Percentiles rank a stretch among this genome's conserved stretches.
Conservation (phyloP, 2,113 vertebrate genomes). For the Aythya baeri region DNA sequence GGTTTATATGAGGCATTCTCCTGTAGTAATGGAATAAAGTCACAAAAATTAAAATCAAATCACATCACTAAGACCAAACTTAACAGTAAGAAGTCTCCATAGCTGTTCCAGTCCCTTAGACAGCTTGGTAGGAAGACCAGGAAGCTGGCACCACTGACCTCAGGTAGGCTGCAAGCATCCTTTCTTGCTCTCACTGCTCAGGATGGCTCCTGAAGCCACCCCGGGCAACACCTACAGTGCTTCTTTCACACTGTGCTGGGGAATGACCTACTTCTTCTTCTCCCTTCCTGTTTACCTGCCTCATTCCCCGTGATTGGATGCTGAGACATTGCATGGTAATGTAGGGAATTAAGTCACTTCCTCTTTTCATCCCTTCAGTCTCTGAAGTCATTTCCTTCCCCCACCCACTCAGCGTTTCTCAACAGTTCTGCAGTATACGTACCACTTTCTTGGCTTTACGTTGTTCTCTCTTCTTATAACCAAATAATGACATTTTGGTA, state of each 20-base stretch:
- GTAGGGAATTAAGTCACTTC: slow-evolving; percentile 54
- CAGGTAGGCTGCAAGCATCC: background rate
- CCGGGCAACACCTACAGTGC: background rate
- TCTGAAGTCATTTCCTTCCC: slow-evolving; percentile 70
- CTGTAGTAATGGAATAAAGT: background rate
- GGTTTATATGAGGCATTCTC: background rate
- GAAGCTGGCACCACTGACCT: background rate
- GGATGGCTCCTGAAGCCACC: background rate
- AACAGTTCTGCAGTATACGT: slow-evolving; percentile 5
- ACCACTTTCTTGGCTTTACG: background rate
- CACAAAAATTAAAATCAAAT: background rate
- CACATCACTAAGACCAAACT: background rate
- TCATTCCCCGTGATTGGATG: slow-evolving; percentile 51
- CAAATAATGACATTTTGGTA: background rate
- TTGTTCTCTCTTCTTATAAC: background rate
- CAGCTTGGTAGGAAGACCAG: background rate
- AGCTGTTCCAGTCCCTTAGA: background rate
- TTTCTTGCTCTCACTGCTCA: background rate
- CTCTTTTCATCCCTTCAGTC: slow-evolving; percentile 53
- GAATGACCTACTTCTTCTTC: slow-evolving; percentile 44
- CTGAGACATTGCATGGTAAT: slow-evolving; percentile 1
- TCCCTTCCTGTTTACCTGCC: slow-evolving; percentile 60
- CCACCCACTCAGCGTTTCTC: slow-evolving; percentile 50
- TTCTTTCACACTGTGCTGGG: background rate
- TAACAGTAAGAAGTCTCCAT: background rate